Conservation (phyloP, 2,888 invertebrate species). For the Drosophila acutilabella region DNA sequence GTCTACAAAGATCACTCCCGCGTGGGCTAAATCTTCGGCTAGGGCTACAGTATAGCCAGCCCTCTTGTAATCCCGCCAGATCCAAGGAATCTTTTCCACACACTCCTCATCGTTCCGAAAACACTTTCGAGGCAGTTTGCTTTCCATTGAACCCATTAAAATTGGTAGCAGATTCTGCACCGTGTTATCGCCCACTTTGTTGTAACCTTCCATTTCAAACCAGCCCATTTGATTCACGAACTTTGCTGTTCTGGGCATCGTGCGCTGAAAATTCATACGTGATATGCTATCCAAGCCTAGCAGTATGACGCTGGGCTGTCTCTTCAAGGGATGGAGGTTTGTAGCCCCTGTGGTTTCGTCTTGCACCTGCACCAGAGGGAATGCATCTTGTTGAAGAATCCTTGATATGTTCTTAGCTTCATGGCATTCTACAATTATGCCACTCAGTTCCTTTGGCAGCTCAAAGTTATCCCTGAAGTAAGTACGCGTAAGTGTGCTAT, state of each 20-base stretch:
- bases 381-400: slow-evolving; percentile 84
- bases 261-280: slow-evolving; percentile 87
- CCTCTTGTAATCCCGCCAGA: slow-evolving; percentile 90
- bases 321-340: neutral
- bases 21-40: slow-evolving; percentile 89
- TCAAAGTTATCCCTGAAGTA: slow-evolving; percentile 2
- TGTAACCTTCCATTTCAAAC: slow-evolving; percentile 89
- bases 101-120: slow-evolving; percentile 85
- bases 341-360: neutral
- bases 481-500: slow-evolving; percentile 19
- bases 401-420: slow-evolving; percentile 33
- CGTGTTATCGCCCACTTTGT: slow-evolving; percentile 92
- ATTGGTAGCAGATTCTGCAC: slow-evolving; percentile 93
- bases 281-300: slow-evolving; percentile 92
- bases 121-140: slow-evolving; percentile 70
- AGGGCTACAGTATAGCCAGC: slow-evolving; percentile 90
- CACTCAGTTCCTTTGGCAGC: slow-evolving; percentile 21
- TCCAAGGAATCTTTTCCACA: slow-evolving; percentile 88
- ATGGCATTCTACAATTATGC: slow-evolving; percentile 51
- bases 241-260: slow-evolving; percentile 89
- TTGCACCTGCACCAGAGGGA: slow-evolving; percentile 85
- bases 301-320: slow-evolving; percentile 88
- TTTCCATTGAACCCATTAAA: slow-evolving; percentile 87
- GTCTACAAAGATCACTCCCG: neutral
- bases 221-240: slow-evolving; percentile 88